Conservation (phyloP, 2,113 vertebrate species). For the Parus major region DNA sequence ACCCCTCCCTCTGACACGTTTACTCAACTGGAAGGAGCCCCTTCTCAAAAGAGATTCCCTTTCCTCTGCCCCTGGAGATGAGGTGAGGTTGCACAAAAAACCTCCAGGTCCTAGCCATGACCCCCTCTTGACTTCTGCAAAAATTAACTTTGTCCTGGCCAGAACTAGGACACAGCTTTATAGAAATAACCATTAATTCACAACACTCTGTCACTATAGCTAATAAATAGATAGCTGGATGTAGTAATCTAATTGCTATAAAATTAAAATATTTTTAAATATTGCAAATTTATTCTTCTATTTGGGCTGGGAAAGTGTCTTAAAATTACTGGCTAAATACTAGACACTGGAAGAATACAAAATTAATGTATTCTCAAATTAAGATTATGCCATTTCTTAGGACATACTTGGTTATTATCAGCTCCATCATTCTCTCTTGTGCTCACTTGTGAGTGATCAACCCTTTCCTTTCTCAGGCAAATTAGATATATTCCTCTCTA, state of each 20-base stretch:
- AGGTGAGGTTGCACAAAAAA: neutral
- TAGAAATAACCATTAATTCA: conserved; percentile 32
- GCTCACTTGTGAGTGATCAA: neutral
- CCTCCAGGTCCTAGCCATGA: neutral
- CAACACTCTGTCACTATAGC: neutral
- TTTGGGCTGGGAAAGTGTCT: neutral
- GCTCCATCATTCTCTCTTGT: neutral
- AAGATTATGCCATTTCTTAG: neutral
- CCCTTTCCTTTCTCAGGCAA: neutral
- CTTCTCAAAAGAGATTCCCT: neutral
- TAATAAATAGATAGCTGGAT: neutral
- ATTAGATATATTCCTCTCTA: neutral
- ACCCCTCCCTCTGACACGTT: accelerated
- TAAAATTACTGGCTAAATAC: neutral
- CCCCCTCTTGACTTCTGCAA: neutral
- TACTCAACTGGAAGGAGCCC: neutral
- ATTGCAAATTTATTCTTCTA: neutral
- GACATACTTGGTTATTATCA: neutral
- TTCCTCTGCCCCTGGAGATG: neutral
- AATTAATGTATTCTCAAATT: neutral
- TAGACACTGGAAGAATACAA: neutral
- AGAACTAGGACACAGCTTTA: neutral
- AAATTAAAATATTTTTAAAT: neutral
- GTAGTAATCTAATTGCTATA: neutral
- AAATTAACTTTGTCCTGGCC: neutral